phyloP scores from a whole-genome alignment of 2,797 vertebrate species.

The Thamnophis elegans region DNA sequence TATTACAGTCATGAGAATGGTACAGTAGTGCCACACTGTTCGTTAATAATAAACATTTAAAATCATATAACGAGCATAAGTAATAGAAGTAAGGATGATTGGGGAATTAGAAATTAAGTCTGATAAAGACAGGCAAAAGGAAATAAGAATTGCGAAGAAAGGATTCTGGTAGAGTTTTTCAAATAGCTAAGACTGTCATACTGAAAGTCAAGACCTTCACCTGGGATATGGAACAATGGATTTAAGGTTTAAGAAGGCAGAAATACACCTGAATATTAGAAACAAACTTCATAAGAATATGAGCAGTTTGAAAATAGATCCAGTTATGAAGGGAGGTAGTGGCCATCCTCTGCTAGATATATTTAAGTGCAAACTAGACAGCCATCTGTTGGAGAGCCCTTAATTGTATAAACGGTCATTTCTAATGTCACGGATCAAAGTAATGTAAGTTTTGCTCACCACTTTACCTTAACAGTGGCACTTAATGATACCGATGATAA shows the following conservation, averaged over 20 bases:
- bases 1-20: not conserved
- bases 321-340: not conserved
- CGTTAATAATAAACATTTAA: not conserved
- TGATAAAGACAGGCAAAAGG: not conserved
- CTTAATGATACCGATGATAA: not conserved
- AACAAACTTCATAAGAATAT: not conserved
- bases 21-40: not conserved
- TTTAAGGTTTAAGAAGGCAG: not conserved
- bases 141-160: not conserved
- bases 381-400: not conserved
- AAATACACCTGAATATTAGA: not conserved
- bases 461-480: not conserved
- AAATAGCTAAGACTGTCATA: not conserved
- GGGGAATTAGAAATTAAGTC: not conserved
- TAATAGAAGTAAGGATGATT: not conserved
- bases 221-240: not conserved
- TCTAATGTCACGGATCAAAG: not conserved
- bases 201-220: not conserved
- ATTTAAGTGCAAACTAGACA: not conserved
- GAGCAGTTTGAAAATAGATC: not conserved
- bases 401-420: not conserved
- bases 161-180: not conserved
- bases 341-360: not conserved
- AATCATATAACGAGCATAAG: not conserved
- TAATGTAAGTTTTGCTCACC: conserved; percentile 26